phyloP scores from a whole-genome alignment of 2,888 invertebrate species.

The Willowsia nigromaculata region DNA sequence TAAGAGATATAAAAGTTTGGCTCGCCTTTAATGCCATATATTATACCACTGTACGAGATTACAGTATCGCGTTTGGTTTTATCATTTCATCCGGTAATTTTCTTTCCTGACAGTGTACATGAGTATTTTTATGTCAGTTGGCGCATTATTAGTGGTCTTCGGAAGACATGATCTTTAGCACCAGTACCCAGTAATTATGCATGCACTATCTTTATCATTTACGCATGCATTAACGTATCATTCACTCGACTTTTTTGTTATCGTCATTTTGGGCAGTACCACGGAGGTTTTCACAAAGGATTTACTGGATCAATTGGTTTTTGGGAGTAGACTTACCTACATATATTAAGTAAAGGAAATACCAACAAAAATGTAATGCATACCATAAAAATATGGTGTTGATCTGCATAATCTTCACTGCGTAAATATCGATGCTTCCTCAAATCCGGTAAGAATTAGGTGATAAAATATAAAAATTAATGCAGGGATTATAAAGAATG shows the following conservation, averaged over 20 bases:
- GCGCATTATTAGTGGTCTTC: not conserved
- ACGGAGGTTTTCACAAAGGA: not conserved
- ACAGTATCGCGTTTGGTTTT: not conserved
- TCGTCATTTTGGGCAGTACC: not conserved
- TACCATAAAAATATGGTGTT: not conserved
- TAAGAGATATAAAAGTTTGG: too few species aligned
- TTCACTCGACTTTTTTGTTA: not conserved
- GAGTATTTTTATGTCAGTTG: not conserved
- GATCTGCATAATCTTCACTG: not conserved
- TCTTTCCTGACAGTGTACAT: constrained; percentile 27
- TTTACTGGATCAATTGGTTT: too few species aligned
- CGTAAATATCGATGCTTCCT: not conserved
- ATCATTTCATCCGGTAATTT: constrained; percentile 34
- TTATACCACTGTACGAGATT: not conserved
- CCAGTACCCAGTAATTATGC: not conserved
- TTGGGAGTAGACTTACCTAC: too few species aligned
- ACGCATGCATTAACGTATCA: constrained; percentile 3
- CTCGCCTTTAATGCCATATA: not conserved
- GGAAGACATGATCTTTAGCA: not conserved
- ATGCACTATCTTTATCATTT: not conserved
- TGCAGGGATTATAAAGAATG: too few species aligned
- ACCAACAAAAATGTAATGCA: too few species aligned
- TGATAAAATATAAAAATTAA: too few species aligned
- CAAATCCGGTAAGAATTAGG: too few species aligned
- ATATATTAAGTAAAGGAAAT: too few species aligned